Evolutionary conservation across 2,113 vertebrate genomes (phyloP).

Genomic region (Alethe diademata): DNA sequence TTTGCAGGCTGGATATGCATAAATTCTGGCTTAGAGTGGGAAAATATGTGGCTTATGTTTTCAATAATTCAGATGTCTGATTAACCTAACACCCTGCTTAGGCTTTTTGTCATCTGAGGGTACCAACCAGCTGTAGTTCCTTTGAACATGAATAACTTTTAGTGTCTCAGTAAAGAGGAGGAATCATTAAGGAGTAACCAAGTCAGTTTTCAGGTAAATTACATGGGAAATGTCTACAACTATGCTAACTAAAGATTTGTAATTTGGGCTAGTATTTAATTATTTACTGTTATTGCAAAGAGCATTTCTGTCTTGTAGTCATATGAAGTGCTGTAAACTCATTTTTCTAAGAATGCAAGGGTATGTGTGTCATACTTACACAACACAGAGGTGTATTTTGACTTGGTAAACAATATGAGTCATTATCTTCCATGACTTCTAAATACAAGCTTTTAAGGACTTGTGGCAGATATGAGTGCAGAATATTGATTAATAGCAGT

Average conservation of each 20-base stretch:
- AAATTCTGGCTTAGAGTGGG: background rate
- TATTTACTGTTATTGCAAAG: background rate
- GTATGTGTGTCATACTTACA: background rate
- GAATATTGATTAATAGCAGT: background rate
- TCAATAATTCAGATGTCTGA: background rate
- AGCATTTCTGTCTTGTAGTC: background rate
- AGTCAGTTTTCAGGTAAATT: background rate
- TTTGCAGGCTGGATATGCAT: background rate
- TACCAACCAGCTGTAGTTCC: background rate
- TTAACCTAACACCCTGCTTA: background rate
- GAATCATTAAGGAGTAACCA: background rate
- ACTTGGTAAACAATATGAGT: background rate
- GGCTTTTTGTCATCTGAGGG: background rate
- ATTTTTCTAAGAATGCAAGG: background rate
- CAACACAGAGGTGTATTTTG: background rate
- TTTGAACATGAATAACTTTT: background rate
- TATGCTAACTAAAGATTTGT: background rate
- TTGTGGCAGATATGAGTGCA: background rate
- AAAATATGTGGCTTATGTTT: background rate
- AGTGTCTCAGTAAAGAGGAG: background rate
- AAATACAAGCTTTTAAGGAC: background rate
- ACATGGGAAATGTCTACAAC: background rate
- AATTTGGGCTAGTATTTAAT: background rate
- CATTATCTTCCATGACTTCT: background rate
- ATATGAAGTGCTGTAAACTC: background rate